Evolutionary conservation across 2,888 invertebrate species (phyloP).

Genomic region (Laspeyria flexula): DNA sequence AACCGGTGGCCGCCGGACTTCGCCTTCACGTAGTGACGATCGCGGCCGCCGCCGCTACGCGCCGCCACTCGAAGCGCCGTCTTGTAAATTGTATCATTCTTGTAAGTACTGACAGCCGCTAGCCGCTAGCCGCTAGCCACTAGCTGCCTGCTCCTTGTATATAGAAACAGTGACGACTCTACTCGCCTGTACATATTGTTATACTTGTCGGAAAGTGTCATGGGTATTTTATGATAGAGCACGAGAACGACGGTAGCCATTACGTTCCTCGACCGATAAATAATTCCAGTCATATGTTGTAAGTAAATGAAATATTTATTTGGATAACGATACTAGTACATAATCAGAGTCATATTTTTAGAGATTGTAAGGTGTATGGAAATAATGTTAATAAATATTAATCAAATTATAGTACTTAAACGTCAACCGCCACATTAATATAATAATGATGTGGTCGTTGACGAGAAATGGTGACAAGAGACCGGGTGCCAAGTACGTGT

Average conservation of each 20-base stretch:
- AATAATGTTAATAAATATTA: conserved; percentile 1
- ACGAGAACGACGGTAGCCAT: conserved; percentile 7
- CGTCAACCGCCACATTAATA: too few species aligned
- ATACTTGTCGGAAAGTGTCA: conserved; percentile 15
- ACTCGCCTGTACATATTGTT: conserved; percentile 27
- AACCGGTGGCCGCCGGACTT: conserved; percentile 81
- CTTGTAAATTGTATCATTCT: conserved; percentile 53
- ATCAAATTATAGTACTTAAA: conserved; percentile 7
- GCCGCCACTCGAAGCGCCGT: conserved; percentile 23
- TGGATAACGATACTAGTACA: conserved; percentile 25
- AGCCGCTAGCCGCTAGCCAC: background rate
- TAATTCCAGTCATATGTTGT: conserved; percentile 27
- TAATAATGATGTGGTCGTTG: too few species aligned
- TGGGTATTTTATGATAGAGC: conserved; percentile 8
- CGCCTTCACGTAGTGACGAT: conserved; percentile 75
- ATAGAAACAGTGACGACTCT: background rate
- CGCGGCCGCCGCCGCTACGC: conserved; percentile 20
- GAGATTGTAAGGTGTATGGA: conserved; percentile 56
- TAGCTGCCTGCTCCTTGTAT: background rate
- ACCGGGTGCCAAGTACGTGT: conserved; percentile 48
- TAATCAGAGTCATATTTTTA: conserved; percentile 68
- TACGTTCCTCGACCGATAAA: conserved; percentile 25
- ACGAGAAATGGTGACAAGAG: conserved; percentile 12
- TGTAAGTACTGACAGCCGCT: conserved; percentile 46
- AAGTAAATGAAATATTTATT: conserved; percentile 32